These are phyloP conservation scores for Apocrypta bakeri DNA, from an alignment of 1,140 invertebrate genomes.

Conservation along the genomic window DNA sequence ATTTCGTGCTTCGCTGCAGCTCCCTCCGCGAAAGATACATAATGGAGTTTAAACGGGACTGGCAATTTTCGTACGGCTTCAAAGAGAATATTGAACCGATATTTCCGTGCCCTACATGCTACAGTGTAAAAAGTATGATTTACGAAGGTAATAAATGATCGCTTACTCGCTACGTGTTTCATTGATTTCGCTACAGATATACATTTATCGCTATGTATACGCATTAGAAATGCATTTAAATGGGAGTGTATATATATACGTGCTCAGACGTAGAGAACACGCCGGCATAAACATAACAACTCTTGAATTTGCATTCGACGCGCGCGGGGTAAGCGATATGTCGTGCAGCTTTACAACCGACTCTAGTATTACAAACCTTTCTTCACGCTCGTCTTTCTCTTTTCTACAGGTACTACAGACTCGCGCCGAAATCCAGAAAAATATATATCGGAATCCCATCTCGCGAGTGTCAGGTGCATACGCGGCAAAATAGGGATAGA, in stretches of 20 bases:
- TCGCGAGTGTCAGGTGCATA: constrained; percentile 2
- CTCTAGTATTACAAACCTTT: background rate
- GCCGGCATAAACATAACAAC: too few species aligned
- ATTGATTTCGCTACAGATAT: too few species aligned
- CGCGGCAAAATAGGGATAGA: background rate
- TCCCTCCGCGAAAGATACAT: background rate
- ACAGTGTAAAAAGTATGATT: too few species aligned
- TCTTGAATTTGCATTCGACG: too few species aligned
- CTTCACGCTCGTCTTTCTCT: background rate
- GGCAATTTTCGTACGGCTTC: background rate
- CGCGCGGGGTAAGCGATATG: background rate
- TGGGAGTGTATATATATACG: too few species aligned
- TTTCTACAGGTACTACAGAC: background rate
- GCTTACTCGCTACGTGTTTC: too few species aligned
- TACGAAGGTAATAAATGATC: too few species aligned
- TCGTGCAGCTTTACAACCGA: background rate
- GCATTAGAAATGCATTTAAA: background rate
- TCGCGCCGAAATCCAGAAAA: background rate
- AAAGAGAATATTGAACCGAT: background rate
- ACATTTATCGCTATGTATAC: background rate
- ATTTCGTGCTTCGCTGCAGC: background rate
- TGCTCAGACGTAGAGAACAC: too few species aligned
- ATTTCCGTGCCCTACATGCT: too few species aligned
- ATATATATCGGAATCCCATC: background rate
- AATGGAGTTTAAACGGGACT: too few species aligned